These are phyloP conservation scores for Cryptoblepharus egeriae DNA, from an alignment of 2,797 vertebrate genomes.

Conservation along the genomic window DNA sequence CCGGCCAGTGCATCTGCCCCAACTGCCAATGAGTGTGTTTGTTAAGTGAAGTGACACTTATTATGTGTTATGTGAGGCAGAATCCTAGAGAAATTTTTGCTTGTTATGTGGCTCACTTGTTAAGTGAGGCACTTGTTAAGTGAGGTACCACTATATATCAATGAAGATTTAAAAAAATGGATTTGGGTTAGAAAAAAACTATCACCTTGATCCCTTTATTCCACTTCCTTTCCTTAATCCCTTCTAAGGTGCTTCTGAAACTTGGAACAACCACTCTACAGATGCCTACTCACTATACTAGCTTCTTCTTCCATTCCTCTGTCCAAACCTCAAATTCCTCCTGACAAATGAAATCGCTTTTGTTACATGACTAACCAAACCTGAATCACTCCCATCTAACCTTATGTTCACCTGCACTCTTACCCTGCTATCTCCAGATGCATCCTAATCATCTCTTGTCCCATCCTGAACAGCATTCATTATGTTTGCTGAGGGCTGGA, in stretches of 20 bases:
- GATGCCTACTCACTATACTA: not conserved
- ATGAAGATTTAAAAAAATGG: not conserved
- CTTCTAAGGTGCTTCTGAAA: not conserved
- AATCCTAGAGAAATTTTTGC: too few relatives aligned
- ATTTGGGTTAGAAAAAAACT: not conserved
- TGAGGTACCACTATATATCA: too few relatives aligned
- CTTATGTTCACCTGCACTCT: not conserved
- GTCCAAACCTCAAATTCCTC: not conserved
- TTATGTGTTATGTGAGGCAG: too few relatives aligned
- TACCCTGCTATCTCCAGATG: not conserved
- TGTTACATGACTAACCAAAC: not conserved
- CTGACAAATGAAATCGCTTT: not conserved
- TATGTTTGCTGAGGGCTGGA: too few relatives aligned
- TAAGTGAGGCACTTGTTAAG: too few relatives aligned
- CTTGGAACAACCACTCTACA: not conserved
- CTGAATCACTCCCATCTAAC: not conserved
- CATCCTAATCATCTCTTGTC: too few relatives aligned
- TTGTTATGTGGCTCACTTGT: too few relatives aligned
- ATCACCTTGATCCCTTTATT: not conserved
- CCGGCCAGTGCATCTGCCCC: too few relatives aligned
- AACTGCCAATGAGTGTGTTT: too few relatives aligned
- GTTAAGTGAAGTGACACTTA: too few relatives aligned
- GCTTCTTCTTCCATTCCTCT: not conserved
- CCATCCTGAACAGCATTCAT: not conserved
- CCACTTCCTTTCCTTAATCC: not conserved